Evolutionary conservation across 2,797 vertebrate genomes (phyloP).

Genomic region (Toxotes lorentzi): DNA sequence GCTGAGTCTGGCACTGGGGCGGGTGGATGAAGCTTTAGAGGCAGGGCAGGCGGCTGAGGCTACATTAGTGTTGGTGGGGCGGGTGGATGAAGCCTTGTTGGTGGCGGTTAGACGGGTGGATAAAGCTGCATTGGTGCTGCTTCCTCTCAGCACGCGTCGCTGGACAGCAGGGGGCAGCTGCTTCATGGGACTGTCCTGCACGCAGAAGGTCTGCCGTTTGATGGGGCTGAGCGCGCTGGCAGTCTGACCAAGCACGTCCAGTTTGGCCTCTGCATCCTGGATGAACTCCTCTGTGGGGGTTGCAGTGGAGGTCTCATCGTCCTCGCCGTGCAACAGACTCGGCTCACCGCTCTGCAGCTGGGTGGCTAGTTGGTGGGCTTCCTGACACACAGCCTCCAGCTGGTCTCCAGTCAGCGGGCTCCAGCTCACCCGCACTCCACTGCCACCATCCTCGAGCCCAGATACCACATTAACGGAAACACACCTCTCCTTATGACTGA

Average conservation of each 20-base stretch:
- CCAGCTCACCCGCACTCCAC: constrained; percentile 75
- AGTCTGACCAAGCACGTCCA: constrained; percentile 80
- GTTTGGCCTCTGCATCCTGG: constrained; percentile 83
- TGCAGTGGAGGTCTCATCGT: rapidly evolving
- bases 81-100: neutral
- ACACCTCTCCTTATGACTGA: constrained; percentile 86
- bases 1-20: constrained; percentile 31
- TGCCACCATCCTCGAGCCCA: neutral
- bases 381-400: constrained; percentile 90
- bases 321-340: neutral
- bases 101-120: constrained; percentile 23
- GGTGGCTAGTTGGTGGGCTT: constrained; percentile 89
- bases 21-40: neutral
- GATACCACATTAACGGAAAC: constrained; percentile 74
- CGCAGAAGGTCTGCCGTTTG: constrained; percentile 92
- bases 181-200: constrained; percentile 87
- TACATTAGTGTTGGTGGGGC: neutral
- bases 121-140: neutral
- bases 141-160: constrained; percentile 63
- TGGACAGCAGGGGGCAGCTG: constrained; percentile 86
- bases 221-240: constrained; percentile 80
- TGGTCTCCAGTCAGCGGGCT: constrained; percentile 88
- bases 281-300: constrained; percentile 81
- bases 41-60: neutral
- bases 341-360: constrained; percentile 79